Conservation (phyloP, 2,113 vertebrate genomes). For the Orcinus orca region DNA sequence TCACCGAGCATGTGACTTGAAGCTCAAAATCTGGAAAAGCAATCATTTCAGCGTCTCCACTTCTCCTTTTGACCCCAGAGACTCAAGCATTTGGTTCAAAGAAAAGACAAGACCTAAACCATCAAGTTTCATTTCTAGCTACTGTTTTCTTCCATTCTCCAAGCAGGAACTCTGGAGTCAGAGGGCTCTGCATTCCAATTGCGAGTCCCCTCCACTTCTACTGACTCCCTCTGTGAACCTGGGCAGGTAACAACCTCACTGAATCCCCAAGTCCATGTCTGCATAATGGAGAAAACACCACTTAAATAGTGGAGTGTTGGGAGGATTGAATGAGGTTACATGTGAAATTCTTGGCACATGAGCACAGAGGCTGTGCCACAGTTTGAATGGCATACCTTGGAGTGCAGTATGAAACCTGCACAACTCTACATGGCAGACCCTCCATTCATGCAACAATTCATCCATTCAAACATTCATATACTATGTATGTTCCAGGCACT, state of each 20-base stretch:
- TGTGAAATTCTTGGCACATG: background rate
- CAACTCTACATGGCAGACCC: background rate
- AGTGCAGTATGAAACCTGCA: background rate
- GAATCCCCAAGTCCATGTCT: background rate
- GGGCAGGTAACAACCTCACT: background rate
- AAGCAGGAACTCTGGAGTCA: background rate
- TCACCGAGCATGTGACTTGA: background rate
- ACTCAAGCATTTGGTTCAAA: background rate
- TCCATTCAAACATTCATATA: background rate
- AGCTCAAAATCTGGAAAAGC: background rate
- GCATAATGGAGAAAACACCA: background rate
- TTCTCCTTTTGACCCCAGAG: background rate
- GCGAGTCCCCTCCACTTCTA: no score
- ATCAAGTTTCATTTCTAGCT: background rate
- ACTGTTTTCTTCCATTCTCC: background rate
- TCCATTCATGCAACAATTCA: background rate
- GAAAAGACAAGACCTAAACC: background rate
- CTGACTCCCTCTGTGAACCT: background rate
- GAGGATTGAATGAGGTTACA: background rate
- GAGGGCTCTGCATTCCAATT: background rate
- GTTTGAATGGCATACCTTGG: background rate
- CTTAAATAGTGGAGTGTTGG: fast-evolving
- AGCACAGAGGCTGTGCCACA: background rate
- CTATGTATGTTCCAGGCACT: background rate
- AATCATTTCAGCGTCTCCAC: background rate